These are phyloP conservation scores for Osmoderma eremita DNA, from an alignment of 2,888 invertebrate species.

Conservation along the genomic window DNA sequence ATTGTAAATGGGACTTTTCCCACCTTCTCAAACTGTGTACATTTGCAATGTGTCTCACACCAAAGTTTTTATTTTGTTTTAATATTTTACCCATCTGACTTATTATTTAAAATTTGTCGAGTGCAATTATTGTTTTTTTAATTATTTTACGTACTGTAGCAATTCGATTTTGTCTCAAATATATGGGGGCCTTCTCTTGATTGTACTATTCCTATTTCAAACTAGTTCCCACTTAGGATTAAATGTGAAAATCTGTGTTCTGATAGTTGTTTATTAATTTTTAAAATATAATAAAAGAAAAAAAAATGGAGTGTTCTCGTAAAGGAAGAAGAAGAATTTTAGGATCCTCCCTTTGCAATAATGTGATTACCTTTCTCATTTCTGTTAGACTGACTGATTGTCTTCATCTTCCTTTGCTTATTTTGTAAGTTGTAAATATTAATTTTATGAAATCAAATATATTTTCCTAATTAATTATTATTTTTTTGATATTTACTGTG, in stretches of 20 bases:
- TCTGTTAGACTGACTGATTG: constrained; percentile 23
- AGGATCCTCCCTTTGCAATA: constrained; percentile 15
- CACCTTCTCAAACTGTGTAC: constrained; percentile 2
- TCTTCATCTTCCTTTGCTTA: constrained; percentile 24
- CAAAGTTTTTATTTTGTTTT: constrained; percentile 38
- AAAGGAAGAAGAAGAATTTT: constrained; percentile 20
- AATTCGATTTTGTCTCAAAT: too few relatives aligned
- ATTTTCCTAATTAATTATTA: constrained; percentile 18
- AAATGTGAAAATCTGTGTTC: constrained; percentile 28
- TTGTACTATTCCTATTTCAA: background rate
- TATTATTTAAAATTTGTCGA: constrained; percentile 40
- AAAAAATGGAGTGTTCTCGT: constrained; percentile 3
- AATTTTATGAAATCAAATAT: constrained; percentile 28
- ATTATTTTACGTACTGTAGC: constrained; percentile 17
- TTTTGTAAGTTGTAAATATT: constrained; percentile 12
- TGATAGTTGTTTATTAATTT: background rate
- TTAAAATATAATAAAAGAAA: background rate
- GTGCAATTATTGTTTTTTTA: constrained; percentile 43
- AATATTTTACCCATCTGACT: constrained; percentile 36
- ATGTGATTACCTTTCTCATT: constrained; percentile 14
- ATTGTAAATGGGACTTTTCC: constrained; percentile 32
- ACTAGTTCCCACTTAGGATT: constrained; percentile 11
- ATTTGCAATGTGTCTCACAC: constrained; percentile 42
- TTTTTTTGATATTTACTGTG: background rate
- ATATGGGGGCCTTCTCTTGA: constrained; percentile 2